Base-by-base conservation (phyloP, 1,140 invertebrate species). In the Aphelinus certus region DNA sequence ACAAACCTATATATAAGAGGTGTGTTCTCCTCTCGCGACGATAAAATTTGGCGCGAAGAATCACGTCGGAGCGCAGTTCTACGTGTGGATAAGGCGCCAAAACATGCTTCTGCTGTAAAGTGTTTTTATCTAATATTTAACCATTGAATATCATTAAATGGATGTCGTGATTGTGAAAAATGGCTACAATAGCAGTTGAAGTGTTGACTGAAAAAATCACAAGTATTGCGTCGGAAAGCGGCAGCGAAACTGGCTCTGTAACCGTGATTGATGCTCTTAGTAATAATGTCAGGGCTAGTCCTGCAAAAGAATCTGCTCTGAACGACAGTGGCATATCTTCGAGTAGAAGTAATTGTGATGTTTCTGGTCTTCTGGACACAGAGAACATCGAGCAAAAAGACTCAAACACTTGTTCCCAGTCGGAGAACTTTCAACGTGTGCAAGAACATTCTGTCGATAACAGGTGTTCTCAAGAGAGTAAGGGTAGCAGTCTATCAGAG, bases 1-100 rank as follows among this genome's bases (percentile, higher is more conserved):
- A 63, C 61, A 63, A 3, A 63, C 61, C 61, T 63, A n/a, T 48
- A n/a, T 48, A 10, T 7, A 6, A 45, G 5, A 6, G 26, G 7
- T n/a, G 46, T 45, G 48, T 51, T 65, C 9, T 7, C 45, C 5
- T 49, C 2, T 63, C 58, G 73, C 9, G 56, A 60, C 65, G 61
- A 0, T 68, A 65, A 4, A 42, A 75, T 75, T 75, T 75, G 73
- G 73, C 73, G 73, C 73, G 73, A 75, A 75, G 42, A 9, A 75
- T 64, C 62, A 55, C 26, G 55, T 7, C 56, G 53, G 4, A 9
- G 0, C 7, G 1, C 42, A 66, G 62, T 65, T 65, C 7, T 49
- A 55, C 46, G 10, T 64, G 53, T 48, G 48, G 64, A 73, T 73
- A 51, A 66, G 51, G 61, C 46, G 62, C 9, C 26, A 61, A 5